Base-by-base conservation (phyloP, 2,888 invertebrate genomes). In the Podotricha telesiphe region DNA sequence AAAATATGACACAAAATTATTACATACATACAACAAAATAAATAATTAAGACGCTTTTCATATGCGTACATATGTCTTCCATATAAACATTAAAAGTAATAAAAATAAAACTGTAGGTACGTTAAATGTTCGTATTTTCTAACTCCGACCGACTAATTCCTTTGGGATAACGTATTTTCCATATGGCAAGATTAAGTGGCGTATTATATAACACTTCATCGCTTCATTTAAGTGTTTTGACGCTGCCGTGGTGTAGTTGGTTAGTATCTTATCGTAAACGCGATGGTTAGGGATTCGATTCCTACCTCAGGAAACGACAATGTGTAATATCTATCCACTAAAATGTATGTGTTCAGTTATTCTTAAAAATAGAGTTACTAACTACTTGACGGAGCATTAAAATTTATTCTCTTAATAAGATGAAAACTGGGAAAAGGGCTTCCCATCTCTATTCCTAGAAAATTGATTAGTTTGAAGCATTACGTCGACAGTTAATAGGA, bases 71-170 rank as follows among this genome's bases (percentile, higher is more conserved):
- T 28, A 28, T 28, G 6, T 4, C 6, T 6, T 28, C 28, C 2
- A 28, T 4, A 28, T 28, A 28, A 28, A 28, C 28, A 28, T 28
- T 4, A 28, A 28, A 28, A 28, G 28, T 28, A 28, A 28, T 28
- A 28, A 28, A 53, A n/a, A 8, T 34, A 17, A 34, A 55, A 1
- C 6, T 1, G 15, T 17, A 5, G 15, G 28, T 10, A 34, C n/a
- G 10, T 53, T 56, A 7, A 19, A 40, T 8, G 20, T 42, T 17
- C 8, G 1, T 42, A 20, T 15, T 22, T 58, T 59, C 34, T 22
- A 66, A 28, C 40, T 37, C n/a, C 7, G 28, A 56, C 53, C 63
- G n/a, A 28, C 20, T n/a, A 40, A 53, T 48, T 64, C 63, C 51
- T 13, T 34, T 17, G 40, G 59, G 51, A 47, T 13, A 28, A 50